Percentiles rank a stretch among this genome's conserved stretches.
These are phyloP conservation scores for Coryphaenoides rupestris DNA, from an alignment of 2,113 vertebrate species.

Conservation along the genomic window DNA sequence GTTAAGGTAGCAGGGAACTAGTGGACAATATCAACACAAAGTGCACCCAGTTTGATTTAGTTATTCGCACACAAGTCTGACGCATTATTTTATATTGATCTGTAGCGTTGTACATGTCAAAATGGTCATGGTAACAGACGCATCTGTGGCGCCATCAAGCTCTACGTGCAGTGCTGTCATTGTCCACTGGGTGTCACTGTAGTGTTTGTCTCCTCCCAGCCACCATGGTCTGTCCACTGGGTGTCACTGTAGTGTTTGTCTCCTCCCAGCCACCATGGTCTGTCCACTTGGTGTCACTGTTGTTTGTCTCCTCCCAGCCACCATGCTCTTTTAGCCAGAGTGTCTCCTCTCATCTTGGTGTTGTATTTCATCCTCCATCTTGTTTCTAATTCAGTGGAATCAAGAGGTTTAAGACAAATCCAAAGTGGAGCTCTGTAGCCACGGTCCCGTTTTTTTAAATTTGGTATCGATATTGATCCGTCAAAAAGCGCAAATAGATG, in stretches of 20 bases:
- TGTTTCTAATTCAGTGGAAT: slow-evolving; percentile 37
- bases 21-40: no score
- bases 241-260: slow-evolving; percentile 56
- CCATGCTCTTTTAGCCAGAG: slow-evolving; percentile 40
- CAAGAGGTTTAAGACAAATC: slow-evolving; percentile 13
- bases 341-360: slow-evolving; percentile 16
- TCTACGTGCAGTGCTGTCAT: no score
- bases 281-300: slow-evolving; percentile 68
- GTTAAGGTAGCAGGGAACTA: no score
- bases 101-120: no score
- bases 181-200: slow-evolving; percentile 68
- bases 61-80: background rate
- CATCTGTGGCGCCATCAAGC: no score
- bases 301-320: slow-evolving; percentile 26
- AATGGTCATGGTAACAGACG: no score
- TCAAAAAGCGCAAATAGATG: background rate
- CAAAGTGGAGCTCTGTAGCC: background rate
- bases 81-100: no score
- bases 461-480: background rate
- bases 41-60: no score
- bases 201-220: slow-evolving; percentile 3
- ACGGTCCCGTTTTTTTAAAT: background rate
- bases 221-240: slow-evolving; percentile 47
- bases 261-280: no score
- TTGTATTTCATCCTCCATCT: slow-evolving; percentile 57